Conservation (phyloP, 2,113 vertebrate genomes). For the Piaya cayana region DNA sequence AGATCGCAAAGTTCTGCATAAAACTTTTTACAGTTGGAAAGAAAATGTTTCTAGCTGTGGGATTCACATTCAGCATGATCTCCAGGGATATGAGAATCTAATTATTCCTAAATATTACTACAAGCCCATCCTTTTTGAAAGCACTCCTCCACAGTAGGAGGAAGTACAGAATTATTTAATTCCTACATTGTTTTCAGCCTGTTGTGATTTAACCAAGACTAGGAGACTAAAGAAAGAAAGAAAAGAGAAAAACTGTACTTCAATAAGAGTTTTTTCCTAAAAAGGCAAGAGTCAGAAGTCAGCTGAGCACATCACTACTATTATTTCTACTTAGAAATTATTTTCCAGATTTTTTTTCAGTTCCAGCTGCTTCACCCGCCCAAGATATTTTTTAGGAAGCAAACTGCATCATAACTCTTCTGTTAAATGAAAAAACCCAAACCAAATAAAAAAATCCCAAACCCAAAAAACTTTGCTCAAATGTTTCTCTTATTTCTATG, state of each 20-base stretch:
- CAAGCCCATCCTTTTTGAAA: background rate
- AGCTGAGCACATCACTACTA: background rate
- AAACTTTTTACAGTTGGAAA: background rate
- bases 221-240: background rate
- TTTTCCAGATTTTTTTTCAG: background rate
- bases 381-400: background rate
- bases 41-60: background rate
- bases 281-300: background rate
- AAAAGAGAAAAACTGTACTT: background rate
- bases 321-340: background rate
- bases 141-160: background rate
- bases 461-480: background rate
- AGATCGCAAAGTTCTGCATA: background rate
- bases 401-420: background rate
- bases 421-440: background rate
- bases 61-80: background rate
- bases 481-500: background rate
- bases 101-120: background rate
- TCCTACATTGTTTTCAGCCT: background rate
- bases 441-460: background rate
- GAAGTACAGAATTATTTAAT: background rate
- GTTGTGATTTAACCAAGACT: background rate
- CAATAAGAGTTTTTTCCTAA: background rate
- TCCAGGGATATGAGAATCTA: background rate
- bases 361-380: background rate